phyloP scores from a whole-genome alignment of 2,797 vertebrate species.

The Luscinia luscinia region DNA sequence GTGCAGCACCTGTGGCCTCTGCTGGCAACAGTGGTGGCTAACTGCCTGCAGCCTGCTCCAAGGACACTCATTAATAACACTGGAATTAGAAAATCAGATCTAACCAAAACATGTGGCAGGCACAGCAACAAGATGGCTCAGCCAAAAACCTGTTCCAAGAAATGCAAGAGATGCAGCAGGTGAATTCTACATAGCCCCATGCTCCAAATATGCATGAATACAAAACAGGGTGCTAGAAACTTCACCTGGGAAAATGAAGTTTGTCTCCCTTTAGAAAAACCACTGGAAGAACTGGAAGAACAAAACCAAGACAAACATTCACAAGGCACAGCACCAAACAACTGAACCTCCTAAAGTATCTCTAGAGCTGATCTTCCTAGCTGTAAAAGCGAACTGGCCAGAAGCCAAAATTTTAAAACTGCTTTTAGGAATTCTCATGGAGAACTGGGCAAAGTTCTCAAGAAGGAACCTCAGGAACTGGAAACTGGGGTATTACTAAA shows the following conservation, averaged over 20 bases:
- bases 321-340: not conserved
- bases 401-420: not conserved
- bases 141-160: not conserved
- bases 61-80: rapidly evolving
- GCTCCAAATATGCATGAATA: not conserved
- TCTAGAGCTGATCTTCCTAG: not conserved
- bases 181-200: not conserved
- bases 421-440: not conserved
- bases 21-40: not conserved
- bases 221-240: not conserved
- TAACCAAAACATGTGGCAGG: not conserved
- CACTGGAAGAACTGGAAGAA: not conserved
- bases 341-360: not conserved
- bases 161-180: not conserved
- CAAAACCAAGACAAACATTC: not conserved
- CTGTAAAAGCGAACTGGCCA: not conserved
- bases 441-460: not conserved
- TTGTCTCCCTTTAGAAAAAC: not conserved
- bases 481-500: not conserved
- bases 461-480: not conserved
- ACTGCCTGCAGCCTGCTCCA: not conserved
- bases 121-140: not conserved
- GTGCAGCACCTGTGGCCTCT: not conserved
- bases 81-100: not conserved
- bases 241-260: not conserved